Evolutionary conservation across 2,797 vertebrate species (phyloP).

Genomic region (Clamator glandarius): DNA sequence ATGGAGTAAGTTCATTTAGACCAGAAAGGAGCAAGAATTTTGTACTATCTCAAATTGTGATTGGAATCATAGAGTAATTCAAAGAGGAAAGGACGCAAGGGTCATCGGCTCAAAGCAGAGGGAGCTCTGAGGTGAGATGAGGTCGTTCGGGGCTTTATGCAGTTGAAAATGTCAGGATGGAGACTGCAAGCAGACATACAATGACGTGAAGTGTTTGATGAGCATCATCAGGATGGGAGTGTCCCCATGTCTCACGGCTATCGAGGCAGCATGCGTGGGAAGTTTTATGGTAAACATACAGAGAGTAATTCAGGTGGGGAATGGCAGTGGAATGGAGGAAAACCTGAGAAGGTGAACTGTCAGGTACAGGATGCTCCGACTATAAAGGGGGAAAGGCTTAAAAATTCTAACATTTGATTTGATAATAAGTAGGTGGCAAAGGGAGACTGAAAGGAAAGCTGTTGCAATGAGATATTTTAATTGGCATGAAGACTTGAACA

Average conservation of each 20-base stretch:
- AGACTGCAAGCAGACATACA: accelerated
- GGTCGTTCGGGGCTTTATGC: not conserved
- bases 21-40: not conserved
- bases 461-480: not conserved
- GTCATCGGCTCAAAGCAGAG: not conserved
- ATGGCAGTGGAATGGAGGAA: not conserved
- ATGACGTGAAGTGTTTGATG: not conserved
- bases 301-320: not conserved
- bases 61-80: not conserved
- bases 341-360: not conserved
- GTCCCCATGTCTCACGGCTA: not conserved
- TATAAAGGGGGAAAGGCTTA: not conserved
- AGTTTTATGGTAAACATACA: not conserved
- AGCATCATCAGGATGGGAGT: not conserved
- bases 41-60: not conserved
- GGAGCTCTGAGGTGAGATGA: not conserved
- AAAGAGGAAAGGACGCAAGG: not conserved
- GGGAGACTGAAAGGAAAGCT: not conserved
- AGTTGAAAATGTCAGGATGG: not conserved
- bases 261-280: not conserved
- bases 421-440: not conserved
- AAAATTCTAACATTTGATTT: not conserved
- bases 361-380: not conserved
- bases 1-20: not conserved
- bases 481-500: not conserved